phyloP scores from a whole-genome alignment of 1,140 invertebrate genomes.

The Platyscapa corneri region DNA sequence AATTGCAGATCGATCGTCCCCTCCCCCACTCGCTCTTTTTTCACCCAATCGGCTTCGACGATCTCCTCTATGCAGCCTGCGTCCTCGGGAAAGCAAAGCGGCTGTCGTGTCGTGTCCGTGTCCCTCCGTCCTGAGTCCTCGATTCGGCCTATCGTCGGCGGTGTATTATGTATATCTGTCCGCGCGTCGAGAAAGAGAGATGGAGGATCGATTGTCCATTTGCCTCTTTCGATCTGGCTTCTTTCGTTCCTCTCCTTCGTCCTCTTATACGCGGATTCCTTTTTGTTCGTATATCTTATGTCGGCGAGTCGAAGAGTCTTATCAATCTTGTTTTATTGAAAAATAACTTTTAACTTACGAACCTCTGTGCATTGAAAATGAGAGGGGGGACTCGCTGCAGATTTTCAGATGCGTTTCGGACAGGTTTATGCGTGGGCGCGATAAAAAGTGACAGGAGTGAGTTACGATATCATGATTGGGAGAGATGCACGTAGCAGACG shows the following conservation, averaged over 20 bases:
- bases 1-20: slow-evolving; percentile 43
- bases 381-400: neutral
- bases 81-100: slow-evolving; percentile 17
- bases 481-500: neutral
- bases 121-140: neutral
- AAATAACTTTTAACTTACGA: slow-evolving; percentile 42
- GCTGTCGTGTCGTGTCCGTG: neutral
- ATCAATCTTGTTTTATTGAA: slow-evolving; percentile 37
- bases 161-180: slow-evolving; percentile 5
- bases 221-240: slow-evolving; percentile 8
- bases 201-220: slow-evolving; percentile 34
- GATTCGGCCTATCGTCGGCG: slow-evolving; percentile 3
- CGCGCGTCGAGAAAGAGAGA: neutral
- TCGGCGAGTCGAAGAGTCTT: neutral
- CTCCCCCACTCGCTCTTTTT: neutral
- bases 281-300: neutral
- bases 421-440: slow-evolving; percentile 23
- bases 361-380: slow-evolving; percentile 5
- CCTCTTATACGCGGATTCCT: neutral
- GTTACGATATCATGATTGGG: slow-evolving; percentile 40
- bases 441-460: slow-evolving; percentile 19
- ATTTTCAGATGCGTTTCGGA: slow-evolving; percentile 20
- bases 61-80: neutral
- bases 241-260: neutral
- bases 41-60: neutral